Evolutionary conservation across 2,888 invertebrate genomes (phyloP).

Genomic region (Alentia gelatinosa): DNA sequence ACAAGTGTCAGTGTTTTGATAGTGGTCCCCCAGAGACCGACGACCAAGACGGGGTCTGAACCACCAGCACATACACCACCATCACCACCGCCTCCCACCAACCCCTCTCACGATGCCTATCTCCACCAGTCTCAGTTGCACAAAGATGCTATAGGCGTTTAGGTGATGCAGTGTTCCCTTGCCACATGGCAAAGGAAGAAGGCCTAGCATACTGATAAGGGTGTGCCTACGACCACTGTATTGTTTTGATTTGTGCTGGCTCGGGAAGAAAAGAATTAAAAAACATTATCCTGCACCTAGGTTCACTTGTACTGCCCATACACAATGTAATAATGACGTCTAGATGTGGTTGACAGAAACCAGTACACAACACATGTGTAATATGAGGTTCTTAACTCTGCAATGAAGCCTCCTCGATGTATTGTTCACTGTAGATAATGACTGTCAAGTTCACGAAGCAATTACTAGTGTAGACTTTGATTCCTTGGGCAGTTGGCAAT

Average conservation of each 20-base stretch:
- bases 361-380: background rate
- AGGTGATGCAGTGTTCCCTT: background rate
- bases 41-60: background rate
- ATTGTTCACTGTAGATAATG: conserved; percentile 1
- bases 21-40: background rate
- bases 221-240: background rate
- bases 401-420: background rate
- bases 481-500: background rate
- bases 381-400: background rate
- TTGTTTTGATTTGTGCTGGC: background rate
- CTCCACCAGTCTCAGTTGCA: background rate
- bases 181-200: background rate
- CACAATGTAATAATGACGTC: background rate
- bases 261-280: background rate
- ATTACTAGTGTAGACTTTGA: background rate
- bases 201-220: background rate
- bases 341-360: background rate
- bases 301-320: background rate
- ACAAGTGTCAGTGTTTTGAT: conserved; percentile 24
- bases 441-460: background rate
- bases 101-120: background rate
- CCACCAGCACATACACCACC: background rate
- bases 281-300: background rate
- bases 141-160: background rate
- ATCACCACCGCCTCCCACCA: background rate